These are phyloP conservation scores for Lithophane ornitopus DNA, from an alignment of 2,888 invertebrate genomes.

Conservation along the genomic window DNA sequence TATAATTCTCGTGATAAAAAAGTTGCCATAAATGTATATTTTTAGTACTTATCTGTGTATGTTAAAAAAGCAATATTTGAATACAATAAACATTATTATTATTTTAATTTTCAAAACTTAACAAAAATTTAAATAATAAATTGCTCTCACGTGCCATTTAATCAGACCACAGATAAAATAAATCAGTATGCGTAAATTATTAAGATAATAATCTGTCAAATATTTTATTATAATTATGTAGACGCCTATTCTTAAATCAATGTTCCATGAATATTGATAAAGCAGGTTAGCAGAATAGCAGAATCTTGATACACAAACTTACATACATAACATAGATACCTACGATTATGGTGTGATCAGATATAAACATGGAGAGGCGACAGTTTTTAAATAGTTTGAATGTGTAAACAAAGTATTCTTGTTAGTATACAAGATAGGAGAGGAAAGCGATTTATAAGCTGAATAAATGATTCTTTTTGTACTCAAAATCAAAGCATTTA, in stretches of 20 bases:
- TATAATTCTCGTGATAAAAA: too few species aligned
- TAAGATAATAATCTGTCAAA: constrained; percentile 56
- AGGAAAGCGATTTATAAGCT: neutral
- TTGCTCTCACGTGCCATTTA: constrained; percentile 35
- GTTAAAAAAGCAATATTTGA: constrained; percentile 3
- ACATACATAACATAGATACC: constrained; percentile 27
- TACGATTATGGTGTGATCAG: constrained; percentile 35
- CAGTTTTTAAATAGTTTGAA: constrained; percentile 62
- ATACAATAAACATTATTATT: constrained; percentile 19
- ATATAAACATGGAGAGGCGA: constrained; percentile 45
- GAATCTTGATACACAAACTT: constrained; percentile 51
- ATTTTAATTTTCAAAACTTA: constrained; percentile 15
- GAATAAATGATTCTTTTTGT: neutral
- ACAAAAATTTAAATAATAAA: constrained; percentile 25
- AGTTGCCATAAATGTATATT: neutral
- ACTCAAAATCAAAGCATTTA: neutral
- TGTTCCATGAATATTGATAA: constrained; percentile 51
- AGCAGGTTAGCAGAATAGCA: constrained; percentile 49
- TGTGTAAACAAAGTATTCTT: constrained; percentile 53
- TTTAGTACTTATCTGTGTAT: neutral
- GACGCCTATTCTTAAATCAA: constrained; percentile 48
- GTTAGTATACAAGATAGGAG: constrained; percentile 31
- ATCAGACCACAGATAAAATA: constrained; percentile 47
- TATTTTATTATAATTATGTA: constrained; percentile 53
- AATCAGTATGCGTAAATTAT: constrained; percentile 49